phyloP scores from a whole-genome alignment of 2,797 vertebrate genomes.

The Ispidina lecontei region DNA sequence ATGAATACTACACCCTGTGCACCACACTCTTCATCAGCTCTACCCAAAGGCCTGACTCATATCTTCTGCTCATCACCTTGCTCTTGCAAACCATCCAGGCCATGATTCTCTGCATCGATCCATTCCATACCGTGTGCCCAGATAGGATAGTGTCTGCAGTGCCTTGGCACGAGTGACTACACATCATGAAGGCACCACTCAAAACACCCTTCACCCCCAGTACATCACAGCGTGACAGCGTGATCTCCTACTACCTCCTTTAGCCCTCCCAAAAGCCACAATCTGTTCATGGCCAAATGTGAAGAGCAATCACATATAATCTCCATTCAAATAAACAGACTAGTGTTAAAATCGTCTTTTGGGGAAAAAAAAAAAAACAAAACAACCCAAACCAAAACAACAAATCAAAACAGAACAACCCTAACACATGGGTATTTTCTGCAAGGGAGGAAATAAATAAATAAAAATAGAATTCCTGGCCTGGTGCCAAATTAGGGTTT shows the following conservation, averaged over 20 bases:
- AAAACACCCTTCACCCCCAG: neutral
- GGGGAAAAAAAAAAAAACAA: neutral
- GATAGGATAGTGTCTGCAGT: neutral
- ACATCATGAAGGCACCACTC: neutral
- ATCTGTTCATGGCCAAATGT: neutral
- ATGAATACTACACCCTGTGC: neutral
- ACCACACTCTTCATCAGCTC: neutral
- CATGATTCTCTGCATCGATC: neutral
- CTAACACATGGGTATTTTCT: constrained; percentile 1
- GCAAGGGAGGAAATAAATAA: neutral
- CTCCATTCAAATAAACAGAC: neutral
- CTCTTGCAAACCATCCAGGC: neutral
- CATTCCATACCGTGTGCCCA: neutral
- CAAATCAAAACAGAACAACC: neutral
- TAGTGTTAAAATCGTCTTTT: constrained; percentile 7
- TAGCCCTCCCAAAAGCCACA: neutral
- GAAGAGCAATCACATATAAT: neutral
- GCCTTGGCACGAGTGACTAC: neutral
- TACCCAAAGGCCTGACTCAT: neutral
- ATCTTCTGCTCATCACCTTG: neutral
- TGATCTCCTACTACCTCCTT: neutral
- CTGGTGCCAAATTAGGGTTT: constrained; percentile 67
- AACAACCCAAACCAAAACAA: neutral
- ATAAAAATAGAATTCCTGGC: constrained; percentile 21
- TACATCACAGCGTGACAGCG: neutral